Base-by-base conservation (phyloP, 2,888 invertebrate species). In the Mythimna pallens region DNA sequence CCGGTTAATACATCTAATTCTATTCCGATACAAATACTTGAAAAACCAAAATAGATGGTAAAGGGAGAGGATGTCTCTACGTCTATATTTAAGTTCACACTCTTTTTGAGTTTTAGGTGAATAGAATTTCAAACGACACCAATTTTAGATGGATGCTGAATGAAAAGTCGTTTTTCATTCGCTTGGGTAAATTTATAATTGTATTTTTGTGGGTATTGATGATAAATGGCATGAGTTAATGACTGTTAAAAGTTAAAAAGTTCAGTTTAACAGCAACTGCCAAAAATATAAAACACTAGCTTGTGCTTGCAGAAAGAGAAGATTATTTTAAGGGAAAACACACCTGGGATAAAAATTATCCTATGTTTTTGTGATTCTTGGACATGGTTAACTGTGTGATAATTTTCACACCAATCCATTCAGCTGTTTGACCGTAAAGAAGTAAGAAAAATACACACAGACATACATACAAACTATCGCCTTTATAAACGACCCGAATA, bases 31-130 rank as follows among this genome's bases (percentile, higher is more conserved):
- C 78, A 62, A 74, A 76, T 82, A 80, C 70, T 64, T 61, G 8
- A 47, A n/a, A 57, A 50, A 70, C 66, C 30, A 14, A 85, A 85
- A 85, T 85, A 83, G 82, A 82, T 63, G 12, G 36, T 30, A 55
- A 59, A 73, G 78, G 81, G 84, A 83, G 79, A 64, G 14, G 36
- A 57, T 50, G 66, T 68, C 52, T 64, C n/a, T 36, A 54, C 64
- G 57, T 83, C 76, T 81, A 67, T 79, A 76, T 78, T 63, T 79
- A 74, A 63, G 54, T 61, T 40, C 55, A 47, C 22, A 50, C 59
- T 59, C 30, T 61, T 65, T 77, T 68, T 40, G 57, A 30, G 43
- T 65, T 20, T 67, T 61, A 25, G 40, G 43, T 71, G 59, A 54
- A 62, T 52, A 64, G 30, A 20, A 64, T 64, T 65, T 55, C 3